A percentile compares a stretch with the other conserved stretches of the same genome.
These are phyloP conservation scores for Salmo trutta DNA, from an alignment of 2,797 vertebrate genomes.

Conservation along the genomic window DNA sequence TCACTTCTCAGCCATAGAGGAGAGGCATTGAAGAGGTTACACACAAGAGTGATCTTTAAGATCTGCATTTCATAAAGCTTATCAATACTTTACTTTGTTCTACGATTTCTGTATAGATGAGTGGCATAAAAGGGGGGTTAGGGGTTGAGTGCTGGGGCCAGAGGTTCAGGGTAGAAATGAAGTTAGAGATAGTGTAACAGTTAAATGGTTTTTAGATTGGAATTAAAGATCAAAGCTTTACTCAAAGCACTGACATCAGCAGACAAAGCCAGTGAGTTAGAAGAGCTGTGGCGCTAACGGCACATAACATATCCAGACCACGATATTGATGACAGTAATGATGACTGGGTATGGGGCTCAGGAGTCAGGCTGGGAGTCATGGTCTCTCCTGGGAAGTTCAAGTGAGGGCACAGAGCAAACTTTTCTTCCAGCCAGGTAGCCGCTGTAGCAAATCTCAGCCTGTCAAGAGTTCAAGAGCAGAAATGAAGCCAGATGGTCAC, in stretches of 20 bases:
- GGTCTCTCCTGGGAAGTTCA: neutral
- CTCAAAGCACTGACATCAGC: neutral
- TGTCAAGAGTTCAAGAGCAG: neutral
- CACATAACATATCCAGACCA: neutral
- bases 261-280: neutral
- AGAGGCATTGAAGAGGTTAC: slow-evolving; percentile 13
- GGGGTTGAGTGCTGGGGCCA: too few species aligned
- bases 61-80: slow-evolving; percentile 13
- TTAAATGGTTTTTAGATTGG: neutral
- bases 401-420: neutral
- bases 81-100: neutral
- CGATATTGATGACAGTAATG: neutral
- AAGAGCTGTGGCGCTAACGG: neutral
- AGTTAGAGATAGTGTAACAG: neutral
- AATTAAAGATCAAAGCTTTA: neutral
- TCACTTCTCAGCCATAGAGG: slow-evolving; percentile 46
- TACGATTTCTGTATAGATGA: neutral
- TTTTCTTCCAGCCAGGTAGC: neutral
- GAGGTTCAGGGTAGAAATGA: neutral
- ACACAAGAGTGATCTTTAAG: slow-evolving; percentile 21
- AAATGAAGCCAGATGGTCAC: slow-evolving; percentile 1
- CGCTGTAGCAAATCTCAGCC: slow-evolving; percentile 1
- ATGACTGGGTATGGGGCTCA: neutral
- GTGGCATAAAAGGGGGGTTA: too few species aligned
- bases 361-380: neutral